These are phyloP conservation scores for Eupelmus urozonus DNA, from an alignment of 2,888 invertebrate species.

Conservation along the genomic window DNA sequence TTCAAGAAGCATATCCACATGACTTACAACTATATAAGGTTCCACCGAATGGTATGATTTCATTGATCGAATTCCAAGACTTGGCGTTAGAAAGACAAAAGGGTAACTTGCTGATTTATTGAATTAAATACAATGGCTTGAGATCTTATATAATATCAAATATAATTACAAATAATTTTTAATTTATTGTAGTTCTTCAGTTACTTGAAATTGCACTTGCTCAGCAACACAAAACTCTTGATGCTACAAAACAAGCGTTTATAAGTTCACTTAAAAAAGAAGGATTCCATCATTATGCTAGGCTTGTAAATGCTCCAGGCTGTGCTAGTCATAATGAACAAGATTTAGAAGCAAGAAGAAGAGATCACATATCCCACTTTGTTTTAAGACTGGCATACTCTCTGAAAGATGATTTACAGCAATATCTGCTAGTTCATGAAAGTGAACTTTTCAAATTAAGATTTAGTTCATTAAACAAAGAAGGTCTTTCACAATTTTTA, in stretches of 20 bases:
- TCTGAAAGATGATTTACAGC: constrained; percentile 88
- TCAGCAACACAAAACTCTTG: constrained; percentile 80
- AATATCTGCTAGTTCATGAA: constrained; percentile 94
- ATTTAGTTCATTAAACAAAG: constrained; percentile 83
- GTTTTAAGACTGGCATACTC: constrained; percentile 95
- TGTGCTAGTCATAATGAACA: constrained; percentile 79
- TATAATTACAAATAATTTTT: constrained; percentile 22
- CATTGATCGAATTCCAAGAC: constrained; percentile 91
- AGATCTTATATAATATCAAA: neutral
- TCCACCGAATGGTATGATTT: constrained; percentile 86
- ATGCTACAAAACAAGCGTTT: constrained; percentile 84
- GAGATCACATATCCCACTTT: constrained; percentile 95
- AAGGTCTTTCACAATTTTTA: constrained; percentile 84
- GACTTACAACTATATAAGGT: constrained; percentile 88
- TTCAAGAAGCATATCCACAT: constrained; percentile 81
- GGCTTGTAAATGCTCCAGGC: constrained; percentile 81
- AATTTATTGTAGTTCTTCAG: constrained; percentile 82
- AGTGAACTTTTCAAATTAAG: constrained; percentile 92
- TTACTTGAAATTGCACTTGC: constrained; percentile 86
- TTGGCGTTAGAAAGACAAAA: constrained; percentile 84
- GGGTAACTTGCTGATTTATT: constrained; percentile 50
- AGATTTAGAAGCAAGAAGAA: constrained; percentile 83
- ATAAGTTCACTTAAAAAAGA: constrained; percentile 83
- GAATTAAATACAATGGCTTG: neutral
- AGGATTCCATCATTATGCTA: constrained; percentile 83